Evolutionary conservation across 2,888 invertebrate species (phyloP).

Genomic region (Ophraella communa): DNA sequence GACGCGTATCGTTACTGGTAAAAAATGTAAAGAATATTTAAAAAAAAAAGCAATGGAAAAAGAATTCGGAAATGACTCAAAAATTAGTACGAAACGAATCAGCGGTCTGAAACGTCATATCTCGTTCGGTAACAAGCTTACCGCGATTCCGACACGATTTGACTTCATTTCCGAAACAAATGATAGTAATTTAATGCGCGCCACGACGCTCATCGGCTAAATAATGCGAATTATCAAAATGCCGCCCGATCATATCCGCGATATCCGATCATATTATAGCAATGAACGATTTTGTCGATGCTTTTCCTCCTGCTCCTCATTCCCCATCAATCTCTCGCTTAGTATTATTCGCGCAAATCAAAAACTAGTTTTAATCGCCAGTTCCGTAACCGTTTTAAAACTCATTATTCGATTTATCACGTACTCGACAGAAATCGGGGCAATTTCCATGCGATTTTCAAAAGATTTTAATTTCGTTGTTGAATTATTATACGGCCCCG

Average conservation of each 20-base stretch:
- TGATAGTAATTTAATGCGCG: constrained; percentile 61
- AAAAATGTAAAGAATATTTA: constrained; percentile 24
- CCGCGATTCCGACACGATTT: constrained; percentile 59
- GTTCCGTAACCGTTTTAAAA: constrained; percentile 30
- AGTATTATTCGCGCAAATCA: constrained; percentile 20
- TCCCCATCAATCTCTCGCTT: background rate
- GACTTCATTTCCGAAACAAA: constrained; percentile 61
- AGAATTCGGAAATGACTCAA: constrained; percentile 12
- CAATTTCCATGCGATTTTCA: background rate
- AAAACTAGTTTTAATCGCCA: constrained; percentile 37
- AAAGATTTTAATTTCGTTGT: background rate
- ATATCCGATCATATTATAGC: constrained; percentile 8
- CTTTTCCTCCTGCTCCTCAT: no score
- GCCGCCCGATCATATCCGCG: constrained; percentile 11
- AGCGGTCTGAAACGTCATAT: constrained; percentile 23
- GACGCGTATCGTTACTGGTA: constrained; percentile 41
- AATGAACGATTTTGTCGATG: constrained; percentile 18
- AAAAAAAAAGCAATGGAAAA: constrained; percentile 15
- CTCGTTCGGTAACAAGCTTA: constrained; percentile 54
- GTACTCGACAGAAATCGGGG: constrained; percentile 11
- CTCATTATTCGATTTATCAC: constrained; percentile 34
- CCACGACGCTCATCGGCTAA: constrained; percentile 52
- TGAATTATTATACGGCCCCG: no score
- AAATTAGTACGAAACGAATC: constrained; percentile 30
- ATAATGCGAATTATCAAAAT: constrained; percentile 52